Percentiles rank a stretch among this genome's conserved stretches.
Conservation (phyloP, 2,113 vertebrate species). For the Proterorhinus semilunaris region DNA sequence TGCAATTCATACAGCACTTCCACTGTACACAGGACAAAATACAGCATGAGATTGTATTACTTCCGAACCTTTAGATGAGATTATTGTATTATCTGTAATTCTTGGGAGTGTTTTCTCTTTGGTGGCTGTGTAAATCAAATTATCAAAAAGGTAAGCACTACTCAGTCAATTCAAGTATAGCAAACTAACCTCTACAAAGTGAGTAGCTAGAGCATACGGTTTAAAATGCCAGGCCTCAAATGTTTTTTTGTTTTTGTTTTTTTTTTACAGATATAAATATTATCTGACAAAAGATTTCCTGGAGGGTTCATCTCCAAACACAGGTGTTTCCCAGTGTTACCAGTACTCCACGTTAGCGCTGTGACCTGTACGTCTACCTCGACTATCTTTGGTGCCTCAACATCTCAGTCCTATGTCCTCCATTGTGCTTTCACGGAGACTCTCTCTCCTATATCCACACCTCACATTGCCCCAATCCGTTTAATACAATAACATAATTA, state of each 20-base stretch:
- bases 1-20: conserved; percentile 28
- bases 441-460: conserved; percentile 11
- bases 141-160: conserved; percentile 26
- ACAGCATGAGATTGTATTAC: background rate
- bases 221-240: conserved; percentile 39
- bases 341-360: conserved; percentile 18
- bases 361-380: background rate
- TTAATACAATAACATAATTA: conserved; percentile 33
- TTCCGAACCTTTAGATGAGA: background rate
- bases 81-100: background rate
- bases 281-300: conserved; percentile 27
- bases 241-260: too few relatives aligned
- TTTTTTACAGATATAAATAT: conserved; percentile 19
- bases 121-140: conserved; percentile 40
- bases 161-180: conserved; percentile 25
- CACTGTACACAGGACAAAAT: conserved; percentile 19
- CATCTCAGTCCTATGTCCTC: conserved; percentile 30
- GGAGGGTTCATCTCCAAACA: conserved; percentile 45
- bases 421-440: conserved; percentile 34
- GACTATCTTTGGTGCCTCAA: conserved; percentile 63
- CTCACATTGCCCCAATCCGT: conserved; percentile 28
- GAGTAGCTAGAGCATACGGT: conserved; percentile 27
- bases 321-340: conserved; percentile 48
- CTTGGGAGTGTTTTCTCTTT: conserved; percentile 59
- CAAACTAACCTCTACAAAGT: conserved; percentile 10